Conservation (phyloP, 92 coral and sea anemone genomes). For the Galaxea fascicularis region DNA sequence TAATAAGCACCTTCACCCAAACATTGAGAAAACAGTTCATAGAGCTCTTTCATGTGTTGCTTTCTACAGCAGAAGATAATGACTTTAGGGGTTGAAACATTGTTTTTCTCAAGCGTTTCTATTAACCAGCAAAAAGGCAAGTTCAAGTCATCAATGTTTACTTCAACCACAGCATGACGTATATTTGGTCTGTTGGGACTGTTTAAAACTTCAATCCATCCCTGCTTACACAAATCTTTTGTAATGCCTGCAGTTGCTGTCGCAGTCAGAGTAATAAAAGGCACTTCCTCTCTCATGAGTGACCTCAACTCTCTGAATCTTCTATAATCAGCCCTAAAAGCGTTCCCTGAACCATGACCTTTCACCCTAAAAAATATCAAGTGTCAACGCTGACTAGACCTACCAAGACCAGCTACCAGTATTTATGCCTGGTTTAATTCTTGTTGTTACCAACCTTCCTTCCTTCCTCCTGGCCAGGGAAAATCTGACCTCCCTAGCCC, state of each 20-base stretch:
- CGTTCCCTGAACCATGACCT: too few relatives aligned
- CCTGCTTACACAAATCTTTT: slow-evolving; percentile 45
- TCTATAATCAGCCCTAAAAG: slow-evolving; percentile 57
- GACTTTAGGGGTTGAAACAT: slow-evolving; percentile 49
- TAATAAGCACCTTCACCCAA: slow-evolving; percentile 50
- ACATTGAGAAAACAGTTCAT: slow-evolving; percentile 44
- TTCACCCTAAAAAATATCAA: too few relatives aligned
- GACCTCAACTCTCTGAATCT: slow-evolving; percentile 31
- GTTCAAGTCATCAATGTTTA: slow-evolving; percentile 37
- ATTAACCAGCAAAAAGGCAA: slow-evolving; percentile 51
- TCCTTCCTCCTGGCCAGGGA: too few relatives aligned
- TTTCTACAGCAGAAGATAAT: slow-evolving; percentile 54
- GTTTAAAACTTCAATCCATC: slow-evolving; percentile 33
- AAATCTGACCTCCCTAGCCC: too few relatives aligned
- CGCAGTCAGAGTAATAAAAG: slow-evolving; percentile 48
- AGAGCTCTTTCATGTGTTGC: slow-evolving; percentile 61
- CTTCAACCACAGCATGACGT: slow-evolving; percentile 19
- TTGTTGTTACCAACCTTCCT: too few relatives aligned
- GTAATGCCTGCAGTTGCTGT: slow-evolving; percentile 53
- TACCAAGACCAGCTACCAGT: too few relatives aligned
- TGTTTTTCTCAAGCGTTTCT: slow-evolving; percentile 25
- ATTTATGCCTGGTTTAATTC: too few relatives aligned
- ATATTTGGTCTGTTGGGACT: slow-evolving; percentile 50
- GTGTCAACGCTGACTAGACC: too few relatives aligned
- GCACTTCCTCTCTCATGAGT: slow-evolving; percentile 31